Evolutionary conservation across 2,888 invertebrate species (phyloP).

Genomic region (Glyphotaelius pellucidus): DNA sequence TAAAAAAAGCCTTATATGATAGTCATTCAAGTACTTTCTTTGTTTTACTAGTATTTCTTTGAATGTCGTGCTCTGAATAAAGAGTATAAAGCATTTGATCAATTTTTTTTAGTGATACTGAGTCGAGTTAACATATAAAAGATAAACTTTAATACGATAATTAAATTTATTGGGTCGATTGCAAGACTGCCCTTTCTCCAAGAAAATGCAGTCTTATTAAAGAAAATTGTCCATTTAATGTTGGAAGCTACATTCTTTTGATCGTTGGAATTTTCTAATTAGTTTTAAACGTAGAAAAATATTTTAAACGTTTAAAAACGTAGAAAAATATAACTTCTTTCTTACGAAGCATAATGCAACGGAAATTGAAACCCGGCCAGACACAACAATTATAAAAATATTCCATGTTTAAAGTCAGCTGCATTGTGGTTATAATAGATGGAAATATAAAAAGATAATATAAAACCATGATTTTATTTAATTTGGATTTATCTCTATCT

Average conservation of each 20-base stretch:
- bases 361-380: not conserved
- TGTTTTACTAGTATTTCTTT: too few relatives aligned
- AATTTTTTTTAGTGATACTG: not conserved
- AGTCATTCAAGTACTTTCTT: too few relatives aligned
- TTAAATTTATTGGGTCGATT: not conserved
- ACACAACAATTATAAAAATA: not conserved
- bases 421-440: too few relatives aligned
- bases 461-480: too few relatives aligned
- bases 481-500: too few relatives aligned
- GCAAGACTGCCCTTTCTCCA: not conserved
- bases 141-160: not conserved
- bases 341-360: not conserved
- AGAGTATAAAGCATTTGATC: not conserved
- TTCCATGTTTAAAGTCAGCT: not conserved
- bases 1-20: too few relatives aligned
- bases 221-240: not conserved
- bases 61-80: fast-evolving
- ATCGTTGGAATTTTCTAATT: not conserved
- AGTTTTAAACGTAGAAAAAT: not conserved
- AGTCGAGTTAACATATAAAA: not conserved
- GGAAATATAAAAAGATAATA: too few relatives aligned
- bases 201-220: not conserved
- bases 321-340: not conserved
- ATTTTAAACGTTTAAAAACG: not conserved
- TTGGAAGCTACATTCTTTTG: not conserved